phyloP scores from a whole-genome alignment of 2,888 invertebrate species.

The Pecten maximus region DNA sequence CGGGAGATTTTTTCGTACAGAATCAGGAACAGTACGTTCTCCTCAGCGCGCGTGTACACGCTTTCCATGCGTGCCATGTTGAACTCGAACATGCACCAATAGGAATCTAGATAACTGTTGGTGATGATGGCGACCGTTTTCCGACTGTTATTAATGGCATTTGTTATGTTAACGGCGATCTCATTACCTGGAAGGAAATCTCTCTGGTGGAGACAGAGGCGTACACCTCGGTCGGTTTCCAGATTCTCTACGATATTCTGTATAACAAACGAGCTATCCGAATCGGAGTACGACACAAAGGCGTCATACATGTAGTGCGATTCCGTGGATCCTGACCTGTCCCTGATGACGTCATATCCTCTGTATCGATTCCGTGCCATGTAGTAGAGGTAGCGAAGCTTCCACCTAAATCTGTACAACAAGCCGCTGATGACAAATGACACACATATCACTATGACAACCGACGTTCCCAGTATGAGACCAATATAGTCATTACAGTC shows the following conservation, averaged over 20 bases:
- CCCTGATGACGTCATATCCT: not conserved
- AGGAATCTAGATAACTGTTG: conserved; percentile 40
- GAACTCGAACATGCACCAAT: conserved; percentile 53
- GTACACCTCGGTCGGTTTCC: conserved; percentile 43
- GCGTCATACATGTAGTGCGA: conserved; percentile 57
- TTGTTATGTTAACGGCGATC: conserved; percentile 50
- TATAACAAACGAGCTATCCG: conserved; percentile 51
- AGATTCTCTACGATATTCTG: conserved; percentile 49
- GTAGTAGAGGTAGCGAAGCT: conserved; percentile 13
- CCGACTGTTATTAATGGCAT: conserved; percentile 43
- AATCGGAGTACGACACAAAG: conserved; percentile 62
- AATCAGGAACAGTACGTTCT: conserved; percentile 51
- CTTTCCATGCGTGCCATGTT: conserved; percentile 51
- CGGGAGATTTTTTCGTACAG: conserved; percentile 50
- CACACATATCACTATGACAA: not conserved
- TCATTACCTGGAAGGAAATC: conserved; percentile 45
- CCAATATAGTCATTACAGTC: not conserved
- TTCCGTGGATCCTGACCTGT: not conserved
- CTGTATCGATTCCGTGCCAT: not conserved
- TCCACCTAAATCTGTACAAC: not conserved
- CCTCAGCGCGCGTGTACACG: conserved; percentile 50
- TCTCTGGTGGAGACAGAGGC: conserved; percentile 51
- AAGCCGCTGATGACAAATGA: not conserved
- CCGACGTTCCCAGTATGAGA: not conserved
- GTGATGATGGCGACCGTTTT: conserved; percentile 42